Evolutionary conservation across 2,888 invertebrate species (phyloP).

Genomic region (Pseudococcus viburni): DNA sequence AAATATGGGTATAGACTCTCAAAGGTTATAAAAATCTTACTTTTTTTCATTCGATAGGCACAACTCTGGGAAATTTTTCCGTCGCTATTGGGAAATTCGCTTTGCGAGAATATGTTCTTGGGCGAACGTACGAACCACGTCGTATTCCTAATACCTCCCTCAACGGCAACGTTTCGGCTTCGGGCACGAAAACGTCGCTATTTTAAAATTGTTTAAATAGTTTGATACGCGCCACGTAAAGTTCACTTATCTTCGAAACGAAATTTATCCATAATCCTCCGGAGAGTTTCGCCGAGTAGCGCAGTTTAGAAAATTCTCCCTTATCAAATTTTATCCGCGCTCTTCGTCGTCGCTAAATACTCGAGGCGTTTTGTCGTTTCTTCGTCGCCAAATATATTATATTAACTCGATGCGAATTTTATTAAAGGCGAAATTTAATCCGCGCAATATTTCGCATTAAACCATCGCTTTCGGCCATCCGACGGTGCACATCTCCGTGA

Average conservation of each 20-base stretch:
- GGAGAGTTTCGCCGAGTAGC: not conserved
- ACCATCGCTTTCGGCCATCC: not conserved
- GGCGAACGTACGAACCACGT: not conserved
- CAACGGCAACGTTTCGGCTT: not conserved
- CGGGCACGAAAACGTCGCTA: not conserved
- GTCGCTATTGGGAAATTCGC: not conserved
- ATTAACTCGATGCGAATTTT: constrained; percentile 22
- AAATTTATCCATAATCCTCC: constrained; percentile 35
- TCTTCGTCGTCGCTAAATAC: not conserved
- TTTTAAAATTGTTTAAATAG: constrained; percentile 31
- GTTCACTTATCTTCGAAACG: constrained; percentile 17
- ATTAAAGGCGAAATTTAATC: constrained; percentile 35
- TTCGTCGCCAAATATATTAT: constrained; percentile 26
- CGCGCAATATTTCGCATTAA: constrained; percentile 5
- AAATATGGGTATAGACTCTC: no score
- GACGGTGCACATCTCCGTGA: not conserved
- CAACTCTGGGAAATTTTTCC: not conserved
- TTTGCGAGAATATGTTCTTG: not conserved
- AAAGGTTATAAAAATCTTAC: not conserved
- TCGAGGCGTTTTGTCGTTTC: constrained; percentile 27
- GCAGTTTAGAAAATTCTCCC: constrained; percentile 17
- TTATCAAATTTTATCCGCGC: constrained; percentile 23
- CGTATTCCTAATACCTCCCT: not conserved
- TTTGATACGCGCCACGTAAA: constrained; percentile 12
- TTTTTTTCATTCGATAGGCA: not conserved